phyloP scores from a whole-genome alignment of 2,113 vertebrate species.

The Irena cyanogastra region DNA sequence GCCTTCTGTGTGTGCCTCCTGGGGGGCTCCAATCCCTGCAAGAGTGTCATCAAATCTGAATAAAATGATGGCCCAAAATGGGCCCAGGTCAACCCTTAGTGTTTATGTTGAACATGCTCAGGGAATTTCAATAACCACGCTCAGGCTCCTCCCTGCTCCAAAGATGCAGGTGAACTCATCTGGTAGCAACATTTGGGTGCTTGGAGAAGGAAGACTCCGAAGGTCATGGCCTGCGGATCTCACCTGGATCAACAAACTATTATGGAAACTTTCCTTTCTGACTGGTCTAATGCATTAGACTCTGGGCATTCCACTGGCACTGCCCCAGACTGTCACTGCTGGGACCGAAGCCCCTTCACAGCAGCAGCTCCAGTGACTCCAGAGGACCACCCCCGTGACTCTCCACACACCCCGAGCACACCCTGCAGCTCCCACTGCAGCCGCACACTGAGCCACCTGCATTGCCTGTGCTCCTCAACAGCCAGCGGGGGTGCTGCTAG shows the following conservation, averaged over 20 bases:
- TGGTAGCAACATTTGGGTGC: not conserved
- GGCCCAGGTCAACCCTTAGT: not conserved
- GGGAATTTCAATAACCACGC: not conserved
- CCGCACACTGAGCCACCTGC: not conserved
- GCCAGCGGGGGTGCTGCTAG: not conserved
- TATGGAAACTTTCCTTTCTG: not conserved
- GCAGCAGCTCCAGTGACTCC: not conserved
- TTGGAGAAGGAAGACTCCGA: not conserved
- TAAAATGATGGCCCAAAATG: not conserved
- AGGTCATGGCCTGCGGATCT: not conserved
- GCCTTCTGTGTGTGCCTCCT: not conserved
- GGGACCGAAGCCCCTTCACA: not conserved
- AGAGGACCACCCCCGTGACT: fast-evolving
- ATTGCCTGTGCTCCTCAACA: not conserved
- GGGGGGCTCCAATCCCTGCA: not conserved
- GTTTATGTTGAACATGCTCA: not conserved
- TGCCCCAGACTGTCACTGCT: not conserved
- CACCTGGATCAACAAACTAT: not conserved
- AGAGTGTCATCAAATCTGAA: not conserved
- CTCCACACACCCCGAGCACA: not conserved
- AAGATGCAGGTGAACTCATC: not conserved
- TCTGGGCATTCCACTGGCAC: not conserved
- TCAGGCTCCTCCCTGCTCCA: not conserved
- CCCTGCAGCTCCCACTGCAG: not conserved
- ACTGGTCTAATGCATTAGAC: not conserved